Percentiles rank a stretch among this genome's conserved stretches.
phyloP scores from a whole-genome alignment of 2,797 vertebrate genomes.

The Chromobotia macracanthus region DNA sequence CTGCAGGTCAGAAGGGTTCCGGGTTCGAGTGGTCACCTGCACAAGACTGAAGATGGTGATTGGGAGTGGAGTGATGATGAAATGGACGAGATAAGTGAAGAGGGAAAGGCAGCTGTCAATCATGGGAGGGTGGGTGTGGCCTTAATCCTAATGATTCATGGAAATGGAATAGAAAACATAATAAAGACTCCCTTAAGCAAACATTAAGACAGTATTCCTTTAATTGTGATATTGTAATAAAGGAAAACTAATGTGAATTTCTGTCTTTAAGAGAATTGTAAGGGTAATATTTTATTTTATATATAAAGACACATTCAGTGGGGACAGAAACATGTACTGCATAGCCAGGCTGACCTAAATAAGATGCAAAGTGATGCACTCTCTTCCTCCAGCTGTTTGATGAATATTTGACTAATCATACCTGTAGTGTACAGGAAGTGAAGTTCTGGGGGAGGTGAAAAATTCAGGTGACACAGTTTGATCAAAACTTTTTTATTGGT shows the following conservation, averaged over 20 bases:
- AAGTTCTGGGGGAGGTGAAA: constrained; percentile 9
- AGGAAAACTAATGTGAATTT: too few relatives aligned
- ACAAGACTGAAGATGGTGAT: constrained; percentile 96
- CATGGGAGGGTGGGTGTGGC: constrained; percentile 85
- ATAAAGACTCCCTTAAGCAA: too few relatives aligned
- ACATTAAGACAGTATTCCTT: too few relatives aligned
- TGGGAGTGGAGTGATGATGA: constrained; percentile 99
- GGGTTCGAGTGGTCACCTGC: constrained; percentile 94
- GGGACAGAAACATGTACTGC: not conserved
- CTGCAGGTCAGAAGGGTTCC: constrained; percentile 93
- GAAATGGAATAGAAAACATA: not conserved
- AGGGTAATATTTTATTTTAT: too few relatives aligned
- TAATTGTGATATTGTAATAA: too few relatives aligned
- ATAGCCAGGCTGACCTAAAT: not conserved
- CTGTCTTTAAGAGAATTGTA: too few relatives aligned
- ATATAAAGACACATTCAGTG: not conserved
- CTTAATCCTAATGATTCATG: not conserved
- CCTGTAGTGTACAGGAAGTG: not conserved
- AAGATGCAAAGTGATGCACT: not conserved
- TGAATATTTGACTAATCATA: constrained; percentile 14
- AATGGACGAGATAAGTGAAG: constrained; percentile 92
- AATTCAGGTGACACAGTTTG: constrained; percentile 23
- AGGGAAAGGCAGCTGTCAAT: constrained; percentile 89
- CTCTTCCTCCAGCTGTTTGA: constrained; percentile 1
- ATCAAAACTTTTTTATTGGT: constrained; percentile 50